phyloP scores from a whole-genome alignment of 2,797 vertebrate genomes.

The Craterocephalus amniculus region DNA sequence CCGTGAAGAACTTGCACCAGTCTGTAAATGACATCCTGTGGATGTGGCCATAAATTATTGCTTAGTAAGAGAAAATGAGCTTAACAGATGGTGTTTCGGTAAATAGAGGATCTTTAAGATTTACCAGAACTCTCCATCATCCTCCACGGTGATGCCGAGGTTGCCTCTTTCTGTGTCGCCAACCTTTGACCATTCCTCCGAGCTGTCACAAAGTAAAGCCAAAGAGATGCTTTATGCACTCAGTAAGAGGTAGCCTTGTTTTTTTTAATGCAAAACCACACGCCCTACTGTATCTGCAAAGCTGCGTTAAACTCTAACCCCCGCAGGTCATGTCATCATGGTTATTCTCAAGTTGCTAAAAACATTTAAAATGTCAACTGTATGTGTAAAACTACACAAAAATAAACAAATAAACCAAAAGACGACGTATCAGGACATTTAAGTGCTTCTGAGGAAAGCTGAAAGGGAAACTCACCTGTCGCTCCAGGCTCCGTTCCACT shows the following conservation, averaged over 20 bases:
- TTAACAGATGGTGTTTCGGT: neutral
- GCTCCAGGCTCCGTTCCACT: conserved; percentile 95
- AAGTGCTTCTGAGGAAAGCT: neutral
- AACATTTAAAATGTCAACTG: neutral
- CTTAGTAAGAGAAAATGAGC: neutral
- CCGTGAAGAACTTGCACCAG: conserved; percentile 92
- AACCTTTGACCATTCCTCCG: conserved; percentile 92
- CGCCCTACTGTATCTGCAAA: too few species aligned
- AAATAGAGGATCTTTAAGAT: neutral
- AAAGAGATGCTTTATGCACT: neutral
- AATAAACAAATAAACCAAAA: neutral
- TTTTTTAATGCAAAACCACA: neutral
- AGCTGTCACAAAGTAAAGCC: conserved; percentile 75
- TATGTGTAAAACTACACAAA: neutral
- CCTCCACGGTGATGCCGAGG: conserved; percentile 87
- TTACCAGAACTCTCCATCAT: conserved; percentile 97
- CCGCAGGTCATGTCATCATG: neutral
- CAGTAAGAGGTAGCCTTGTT: neutral
- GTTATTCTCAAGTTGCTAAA: neutral
- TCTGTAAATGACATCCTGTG: conserved; percentile 93
- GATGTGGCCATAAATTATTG: neutral
- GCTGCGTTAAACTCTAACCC: neutral
- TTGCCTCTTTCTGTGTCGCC: conserved; percentile 83
- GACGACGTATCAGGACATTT: neutral
- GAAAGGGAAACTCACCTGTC: conserved; percentile 87